Evolutionary conservation across 2,888 invertebrate species (phyloP).

Genomic region (Drepanosiphum platanoidis): DNA sequence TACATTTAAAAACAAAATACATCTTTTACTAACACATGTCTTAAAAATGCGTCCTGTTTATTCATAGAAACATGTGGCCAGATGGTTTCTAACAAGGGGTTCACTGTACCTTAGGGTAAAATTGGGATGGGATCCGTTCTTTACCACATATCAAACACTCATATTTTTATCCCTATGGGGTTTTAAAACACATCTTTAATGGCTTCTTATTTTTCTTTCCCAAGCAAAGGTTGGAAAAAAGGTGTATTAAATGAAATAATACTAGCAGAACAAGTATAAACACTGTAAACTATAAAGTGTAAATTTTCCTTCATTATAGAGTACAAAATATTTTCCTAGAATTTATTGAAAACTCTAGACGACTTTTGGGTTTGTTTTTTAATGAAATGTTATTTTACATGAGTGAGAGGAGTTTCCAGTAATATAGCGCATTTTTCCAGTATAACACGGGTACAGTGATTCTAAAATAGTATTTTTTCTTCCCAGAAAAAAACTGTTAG

Average conservation of each 20-base stretch:
- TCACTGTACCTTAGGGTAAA: constrained; percentile 47
- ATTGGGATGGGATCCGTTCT: constrained; percentile 17
- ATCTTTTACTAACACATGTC: constrained; percentile 34
- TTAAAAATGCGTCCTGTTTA: constrained; percentile 55
- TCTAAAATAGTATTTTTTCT: neutral
- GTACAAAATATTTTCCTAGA: neutral
- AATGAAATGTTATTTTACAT: neutral
- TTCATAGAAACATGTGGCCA: constrained; percentile 42
- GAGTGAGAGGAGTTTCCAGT: too few species aligned
- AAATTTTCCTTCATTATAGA: neutral
- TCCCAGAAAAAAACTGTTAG: neutral
- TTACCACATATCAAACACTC: constrained; percentile 7
- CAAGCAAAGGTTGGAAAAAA: neutral
- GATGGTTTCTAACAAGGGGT: constrained; percentile 50
- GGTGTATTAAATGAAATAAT: constrained; percentile 3
- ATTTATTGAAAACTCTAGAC: neutral
- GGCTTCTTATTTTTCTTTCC: neutral
- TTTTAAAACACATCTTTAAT: constrained; percentile 5
- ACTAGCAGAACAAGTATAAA: neutral
- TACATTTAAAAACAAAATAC: constrained; percentile 24
- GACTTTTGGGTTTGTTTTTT: neutral
- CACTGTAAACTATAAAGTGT: neutral
- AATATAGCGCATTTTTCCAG: neutral
- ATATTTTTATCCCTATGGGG: constrained; percentile 1
- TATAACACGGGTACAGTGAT: neutral